phyloP scores from a whole-genome alignment of 2,888 invertebrate genomes.

The Aphodius granarius region DNA sequence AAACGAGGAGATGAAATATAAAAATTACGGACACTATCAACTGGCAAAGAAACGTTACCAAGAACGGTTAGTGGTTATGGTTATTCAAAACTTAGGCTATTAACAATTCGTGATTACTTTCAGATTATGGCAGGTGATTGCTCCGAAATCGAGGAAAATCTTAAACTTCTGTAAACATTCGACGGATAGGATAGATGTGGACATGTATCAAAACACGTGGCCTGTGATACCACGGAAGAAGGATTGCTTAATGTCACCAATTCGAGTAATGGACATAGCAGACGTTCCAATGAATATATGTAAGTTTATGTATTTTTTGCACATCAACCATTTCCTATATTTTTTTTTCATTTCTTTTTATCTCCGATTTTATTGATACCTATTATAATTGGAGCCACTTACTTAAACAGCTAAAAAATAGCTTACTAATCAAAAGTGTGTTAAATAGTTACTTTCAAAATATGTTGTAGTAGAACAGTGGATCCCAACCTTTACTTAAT shows the following conservation, averaged over 20 bases:
- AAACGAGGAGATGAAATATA: neutral
- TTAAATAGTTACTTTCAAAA: no score
- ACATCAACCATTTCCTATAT: no score
- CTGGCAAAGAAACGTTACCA: conserved; percentile 11
- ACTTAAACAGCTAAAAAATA: no score
- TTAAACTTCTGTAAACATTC: conserved; percentile 11
- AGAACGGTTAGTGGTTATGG: conserved; percentile 11
- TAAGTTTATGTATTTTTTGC: no score
- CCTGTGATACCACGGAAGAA: neutral
- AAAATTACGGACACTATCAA: conserved; percentile 16
- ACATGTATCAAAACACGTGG: neutral
- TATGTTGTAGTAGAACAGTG: no score
- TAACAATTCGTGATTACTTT: neutral
- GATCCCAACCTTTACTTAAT: no score
- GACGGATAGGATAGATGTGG: neutral
- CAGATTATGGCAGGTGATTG: conserved; percentile 11
- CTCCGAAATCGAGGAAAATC: conserved; percentile 2
- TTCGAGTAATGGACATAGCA: neutral
- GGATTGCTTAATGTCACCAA: neutral
- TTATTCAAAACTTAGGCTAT: neutral
- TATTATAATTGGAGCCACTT: no score
- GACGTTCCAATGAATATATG: neutral
- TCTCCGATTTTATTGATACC: no score
- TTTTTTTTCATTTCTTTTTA: no score
- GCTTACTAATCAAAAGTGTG: no score